These are phyloP conservation scores for Habropoda laboriosa DNA, from an alignment of 1,140 invertebrate species.

Conservation along the genomic window DNA sequence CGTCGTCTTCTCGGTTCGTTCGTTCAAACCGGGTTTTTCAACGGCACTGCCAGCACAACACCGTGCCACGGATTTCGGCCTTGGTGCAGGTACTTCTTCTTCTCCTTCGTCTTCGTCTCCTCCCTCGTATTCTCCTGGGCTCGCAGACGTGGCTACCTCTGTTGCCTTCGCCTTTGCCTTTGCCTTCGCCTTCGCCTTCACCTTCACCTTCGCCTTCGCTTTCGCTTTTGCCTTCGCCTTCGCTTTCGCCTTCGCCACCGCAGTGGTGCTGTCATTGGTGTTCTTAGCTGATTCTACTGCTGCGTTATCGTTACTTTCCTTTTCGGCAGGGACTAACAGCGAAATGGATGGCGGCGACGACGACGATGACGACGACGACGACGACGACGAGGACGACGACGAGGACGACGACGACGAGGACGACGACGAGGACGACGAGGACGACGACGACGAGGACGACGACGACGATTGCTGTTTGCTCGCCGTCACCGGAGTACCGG, in stretches of 20 bases:
- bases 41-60: slow-evolving; percentile 7
- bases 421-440: too few relatives aligned
- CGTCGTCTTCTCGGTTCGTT: slow-evolving; percentile 23
- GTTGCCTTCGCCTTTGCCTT: too few relatives aligned
- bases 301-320: neutral
- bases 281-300: neutral
- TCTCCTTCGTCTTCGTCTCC: slow-evolving; percentile 80
- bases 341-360: too few relatives aligned
- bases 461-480: slow-evolving; percentile 62
- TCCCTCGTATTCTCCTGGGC: slow-evolving; percentile 83
- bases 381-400: too few relatives aligned
- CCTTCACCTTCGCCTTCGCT: too few relatives aligned
- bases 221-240: too few relatives aligned
- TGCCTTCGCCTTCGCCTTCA: too few relatives aligned
- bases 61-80: slow-evolving; percentile 57
- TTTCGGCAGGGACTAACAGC: slow-evolving; percentile 2
- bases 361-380: too few relatives aligned
- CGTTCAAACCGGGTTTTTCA: slow-evolving; percentile 32
- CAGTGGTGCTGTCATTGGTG: slow-evolving; percentile 18
- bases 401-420: too few relatives aligned
- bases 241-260: too few relatives aligned
- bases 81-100: slow-evolving; percentile 70
- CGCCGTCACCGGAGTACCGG: slow-evolving; percentile 14
- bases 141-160: slow-evolving; percentile 72
- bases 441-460: too few relatives aligned